Evolutionary conservation across 2,113 vertebrate genomes (phyloP).

Genomic region (Gobio gobio): DNA sequence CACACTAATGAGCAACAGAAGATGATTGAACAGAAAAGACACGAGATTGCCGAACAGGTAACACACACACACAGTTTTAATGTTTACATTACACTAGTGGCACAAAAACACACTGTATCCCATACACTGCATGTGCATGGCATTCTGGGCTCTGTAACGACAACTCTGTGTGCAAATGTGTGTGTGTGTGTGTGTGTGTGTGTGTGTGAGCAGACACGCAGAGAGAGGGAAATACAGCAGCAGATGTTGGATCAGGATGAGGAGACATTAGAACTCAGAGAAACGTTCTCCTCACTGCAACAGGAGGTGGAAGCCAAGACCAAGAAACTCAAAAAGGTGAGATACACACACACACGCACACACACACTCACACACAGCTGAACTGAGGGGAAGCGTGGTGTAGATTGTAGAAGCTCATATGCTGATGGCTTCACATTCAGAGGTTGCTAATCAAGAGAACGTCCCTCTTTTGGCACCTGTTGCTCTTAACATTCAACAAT

Average conservation of each 20-base stretch:
- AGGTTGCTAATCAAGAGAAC: not conserved
- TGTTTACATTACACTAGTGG: not conserved
- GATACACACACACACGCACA: constrained; percentile 9
- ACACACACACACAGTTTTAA: constrained; percentile 32
- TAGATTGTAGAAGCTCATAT: too few species aligned
- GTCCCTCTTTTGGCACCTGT: not conserved
- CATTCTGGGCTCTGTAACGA: not conserved
- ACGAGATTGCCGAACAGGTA: constrained; percentile 78
- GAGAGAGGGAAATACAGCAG: constrained; percentile 94
- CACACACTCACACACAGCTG: not conserved
- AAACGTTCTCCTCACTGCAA: constrained; percentile 92
- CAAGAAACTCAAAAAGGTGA: constrained; percentile 98
- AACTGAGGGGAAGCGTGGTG: not conserved
- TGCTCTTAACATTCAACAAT: too few species aligned
- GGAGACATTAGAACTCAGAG: constrained; percentile 92
- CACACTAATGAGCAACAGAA: constrained; percentile 92
- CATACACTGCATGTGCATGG: not conserved
- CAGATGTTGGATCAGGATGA: constrained; percentile 90
- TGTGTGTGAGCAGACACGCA: constrained; percentile 80
- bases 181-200: constrained; percentile 43
- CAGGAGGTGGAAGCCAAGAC: constrained; percentile 98
- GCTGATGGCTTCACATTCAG: not conserved
- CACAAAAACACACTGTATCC: not conserved
- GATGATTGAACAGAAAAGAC: constrained; percentile 86
- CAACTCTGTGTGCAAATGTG: constrained; percentile 48